Evolutionary conservation across 2,888 invertebrate species (phyloP).

Genomic region (Trachelus tabidus): DNA sequence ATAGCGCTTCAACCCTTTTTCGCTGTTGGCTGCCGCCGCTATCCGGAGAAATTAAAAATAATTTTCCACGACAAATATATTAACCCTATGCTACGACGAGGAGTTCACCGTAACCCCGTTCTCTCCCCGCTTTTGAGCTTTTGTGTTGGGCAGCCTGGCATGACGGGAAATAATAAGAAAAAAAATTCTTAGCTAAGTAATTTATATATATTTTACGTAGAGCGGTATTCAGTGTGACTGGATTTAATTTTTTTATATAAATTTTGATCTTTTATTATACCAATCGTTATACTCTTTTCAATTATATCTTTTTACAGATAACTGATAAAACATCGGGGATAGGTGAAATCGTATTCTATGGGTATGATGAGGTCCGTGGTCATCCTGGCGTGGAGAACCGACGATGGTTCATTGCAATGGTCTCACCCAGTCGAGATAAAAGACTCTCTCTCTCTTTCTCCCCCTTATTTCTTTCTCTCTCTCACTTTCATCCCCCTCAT

Average conservation of each 20-base stretch:
- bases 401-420: constrained; percentile 34
- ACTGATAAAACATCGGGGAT: not conserved
- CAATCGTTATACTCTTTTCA: no score
- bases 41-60: constrained; percentile 58
- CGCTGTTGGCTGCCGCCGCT: not conserved
- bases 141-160: not conserved
- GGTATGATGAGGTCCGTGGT: constrained; percentile 13
- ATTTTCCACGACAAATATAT: constrained; percentile 59
- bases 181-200: not conserved
- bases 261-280: not conserved
- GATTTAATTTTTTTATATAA: not conserved
- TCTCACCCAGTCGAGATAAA: constrained; percentile 36
- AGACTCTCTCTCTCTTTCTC: constrained; percentile 29
- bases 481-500: constrained; percentile 28
- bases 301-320: not conserved
- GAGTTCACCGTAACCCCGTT: not conserved
- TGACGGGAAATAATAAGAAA: not conserved
- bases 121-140: not conserved
- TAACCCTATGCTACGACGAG: constrained; percentile 35
- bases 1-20: not conserved
- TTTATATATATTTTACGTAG: not conserved
- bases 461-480: constrained; percentile 13
- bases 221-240: not conserved
- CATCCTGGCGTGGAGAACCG: constrained; percentile 22
- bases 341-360: not conserved